phyloP scores from a whole-genome alignment of 2,113 vertebrate species.

The Gulo gulo region DNA sequence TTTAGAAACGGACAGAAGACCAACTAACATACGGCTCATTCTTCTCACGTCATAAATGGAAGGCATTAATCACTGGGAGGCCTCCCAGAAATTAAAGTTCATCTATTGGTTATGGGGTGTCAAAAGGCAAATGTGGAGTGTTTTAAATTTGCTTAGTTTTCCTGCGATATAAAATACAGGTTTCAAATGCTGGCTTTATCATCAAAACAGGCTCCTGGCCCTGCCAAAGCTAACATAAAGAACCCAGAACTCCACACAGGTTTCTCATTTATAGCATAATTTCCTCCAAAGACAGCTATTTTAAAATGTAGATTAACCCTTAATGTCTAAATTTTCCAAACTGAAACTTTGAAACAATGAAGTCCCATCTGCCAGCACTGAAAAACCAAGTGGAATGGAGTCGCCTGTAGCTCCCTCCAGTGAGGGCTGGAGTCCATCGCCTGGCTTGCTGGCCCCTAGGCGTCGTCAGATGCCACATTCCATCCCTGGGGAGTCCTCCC shows the following conservation, averaged over 20 bases:
- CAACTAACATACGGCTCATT: constrained; percentile 3
- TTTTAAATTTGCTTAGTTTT: constrained; percentile 57
- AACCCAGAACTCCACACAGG: constrained; percentile 62
- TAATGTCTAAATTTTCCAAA: constrained; percentile 65
- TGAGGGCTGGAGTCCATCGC: not conserved
- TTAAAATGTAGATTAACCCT: constrained; percentile 73
- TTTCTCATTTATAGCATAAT: constrained; percentile 65
- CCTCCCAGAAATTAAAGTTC: constrained; percentile 63
- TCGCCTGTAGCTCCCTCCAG: not conserved
- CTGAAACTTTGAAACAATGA: constrained; percentile 63
- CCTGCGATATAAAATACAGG: constrained; percentile 54
- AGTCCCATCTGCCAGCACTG: constrained; percentile 37
- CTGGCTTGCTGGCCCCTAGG: rapidly evolving
- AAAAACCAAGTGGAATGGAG: not conserved
- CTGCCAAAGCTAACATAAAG: constrained; percentile 50
- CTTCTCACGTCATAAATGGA: constrained; percentile 62
- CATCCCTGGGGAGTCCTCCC: not conserved
- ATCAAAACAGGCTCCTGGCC: constrained; percentile 57
- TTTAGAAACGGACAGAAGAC: constrained; percentile 46
- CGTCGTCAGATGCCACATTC: rapidly evolving
- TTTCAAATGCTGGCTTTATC: constrained; percentile 68
- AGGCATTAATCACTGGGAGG: constrained; percentile 54
- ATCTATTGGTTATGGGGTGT: constrained; percentile 64
- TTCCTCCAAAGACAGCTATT: constrained; percentile 55
- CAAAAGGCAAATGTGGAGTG: constrained; percentile 55